These are phyloP conservation scores for Anhinga anhinga DNA, from an alignment of 2,113 vertebrate species.

Conservation along the genomic window DNA sequence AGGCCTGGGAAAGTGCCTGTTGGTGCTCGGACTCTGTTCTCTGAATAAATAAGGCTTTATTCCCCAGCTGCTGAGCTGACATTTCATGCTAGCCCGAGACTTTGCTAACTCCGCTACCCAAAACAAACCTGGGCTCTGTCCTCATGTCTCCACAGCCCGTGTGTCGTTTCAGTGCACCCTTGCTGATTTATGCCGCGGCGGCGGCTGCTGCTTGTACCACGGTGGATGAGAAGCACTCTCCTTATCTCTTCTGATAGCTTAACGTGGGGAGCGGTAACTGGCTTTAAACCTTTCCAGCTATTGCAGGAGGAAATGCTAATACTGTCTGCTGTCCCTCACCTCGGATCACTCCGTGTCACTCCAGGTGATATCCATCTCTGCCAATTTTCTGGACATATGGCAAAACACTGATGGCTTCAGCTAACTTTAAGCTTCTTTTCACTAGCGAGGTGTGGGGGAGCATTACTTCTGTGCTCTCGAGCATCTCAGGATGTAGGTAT, in stretches of 20 bases:
- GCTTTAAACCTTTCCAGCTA: background rate
- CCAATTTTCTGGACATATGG: background rate
- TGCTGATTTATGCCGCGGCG: background rate
- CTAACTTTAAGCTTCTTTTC: constrained; percentile 1
- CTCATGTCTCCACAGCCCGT: rapidly evolving
- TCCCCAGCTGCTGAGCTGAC: background rate
- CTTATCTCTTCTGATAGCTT: background rate
- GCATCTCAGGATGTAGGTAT: background rate
- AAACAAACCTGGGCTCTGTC: background rate
- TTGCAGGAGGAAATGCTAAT: background rate
- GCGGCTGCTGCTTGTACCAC: rapidly evolving
- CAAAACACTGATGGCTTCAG: background rate
- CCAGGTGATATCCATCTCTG: background rate
- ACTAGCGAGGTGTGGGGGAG: background rate
- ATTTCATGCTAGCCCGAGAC: background rate
- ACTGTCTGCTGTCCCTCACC: background rate
- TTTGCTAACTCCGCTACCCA: background rate
- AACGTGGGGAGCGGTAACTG: background rate
- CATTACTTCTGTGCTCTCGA: background rate
- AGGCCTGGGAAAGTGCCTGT: background rate
- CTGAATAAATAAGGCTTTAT: background rate
- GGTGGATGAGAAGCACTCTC: background rate
- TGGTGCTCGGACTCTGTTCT: background rate
- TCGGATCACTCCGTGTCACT: background rate
- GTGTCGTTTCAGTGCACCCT: background rate